Base-by-base conservation (phyloP, 1,140 invertebrate species). In the Aphidius gifuensis region DNA sequence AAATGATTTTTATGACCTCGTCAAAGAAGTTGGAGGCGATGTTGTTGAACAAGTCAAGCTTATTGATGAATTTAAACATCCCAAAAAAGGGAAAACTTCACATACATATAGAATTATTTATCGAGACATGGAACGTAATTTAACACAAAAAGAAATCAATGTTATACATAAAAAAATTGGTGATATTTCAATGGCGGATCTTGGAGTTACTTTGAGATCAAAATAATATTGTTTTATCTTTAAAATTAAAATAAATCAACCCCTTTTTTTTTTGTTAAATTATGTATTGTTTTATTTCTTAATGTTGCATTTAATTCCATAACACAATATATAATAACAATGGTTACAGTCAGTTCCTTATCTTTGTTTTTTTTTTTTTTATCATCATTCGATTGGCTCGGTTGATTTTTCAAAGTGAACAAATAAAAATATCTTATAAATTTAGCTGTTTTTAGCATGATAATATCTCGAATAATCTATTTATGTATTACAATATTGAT, bases 1-100 rank as follows among this genome's bases (percentile, higher is more conserved):
- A 11, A 95, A 96, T 79, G 93, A 98, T 82, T 97, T 98, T 78
- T 98, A 96, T 80, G 97, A 99, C 74, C 72, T 99, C 48, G 94
- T 94, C 0, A 84, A 97, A 68, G 85, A 87, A 65, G 77, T 96
- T 62, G 96, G 90, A 5, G 94, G 92, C 6, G 94, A 98, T 79
- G 81, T 91, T 16, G 85, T 99, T 49, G 97, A 99, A 82, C 93
- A 96, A 87, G 91, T 98, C 21, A 75, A 83, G 64, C 76, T 98
- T 1, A 86, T 94, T 42, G 98, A 99, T 79, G 85, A 90, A 71
- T 99, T 94, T 79, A 80, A 82, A 43, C 88, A 99, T 82, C 91
- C 92, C 9, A 95, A 97, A 81, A 90, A 85, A 11, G 87, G 90
- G 42, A 88, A 86, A 70, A 85, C 77, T 2, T 98, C 95, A 66